Evolutionary conservation across 2,797 vertebrate species (phyloP), one percentile per base, ranked within the genome.

Genomic region (Eidolon dupreanum): DNA sequence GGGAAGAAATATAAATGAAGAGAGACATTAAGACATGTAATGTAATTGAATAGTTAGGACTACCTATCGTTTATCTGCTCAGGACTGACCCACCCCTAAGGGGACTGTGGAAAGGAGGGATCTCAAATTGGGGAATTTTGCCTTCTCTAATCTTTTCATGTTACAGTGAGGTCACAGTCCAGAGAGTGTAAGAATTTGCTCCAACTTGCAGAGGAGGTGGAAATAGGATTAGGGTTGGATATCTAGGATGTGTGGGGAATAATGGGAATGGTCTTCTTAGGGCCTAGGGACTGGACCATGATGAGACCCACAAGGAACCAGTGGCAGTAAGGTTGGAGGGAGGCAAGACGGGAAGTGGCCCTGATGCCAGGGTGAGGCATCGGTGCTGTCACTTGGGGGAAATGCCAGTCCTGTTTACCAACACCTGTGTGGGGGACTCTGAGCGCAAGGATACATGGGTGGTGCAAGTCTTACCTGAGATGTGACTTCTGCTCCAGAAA

Each of bases 371-470:
- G 20, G 71, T 36, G n/a, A 61, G 43, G 33, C 46, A 11, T 17
- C 55, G 3, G n/a, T 0, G 6, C 8, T 24, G 15, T 77, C 31
- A 12, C 8, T 0, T 15, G 13, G 43, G 68, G 38, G 41, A 43
- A 31, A n/a, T 2, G 33, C 49, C 53, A 11, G 53, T 22, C 13
- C 65, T 75, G 33, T 19, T 65, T 41, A 26, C 51, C 49, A 33
- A 59, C 93, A 38, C 8, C 49, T 0, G 0, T 16, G n/a, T 4
- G 12, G 36, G 61, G 78, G 12, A 5, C 68, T 17, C n/a, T 78
- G 43, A 51, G 49, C 0, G 12, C 41, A 43, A 82, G 51, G 70
- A n/a, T 53, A 22, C 38, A 6, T 0, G 0, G 22, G 6, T 9
- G 6, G 33, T 24, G 17, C 10, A 10, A 7, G 11, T 65, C 68